Evolutionary conservation across 2,888 invertebrate species (phyloP).

Genomic region (Chesias legatella): DNA sequence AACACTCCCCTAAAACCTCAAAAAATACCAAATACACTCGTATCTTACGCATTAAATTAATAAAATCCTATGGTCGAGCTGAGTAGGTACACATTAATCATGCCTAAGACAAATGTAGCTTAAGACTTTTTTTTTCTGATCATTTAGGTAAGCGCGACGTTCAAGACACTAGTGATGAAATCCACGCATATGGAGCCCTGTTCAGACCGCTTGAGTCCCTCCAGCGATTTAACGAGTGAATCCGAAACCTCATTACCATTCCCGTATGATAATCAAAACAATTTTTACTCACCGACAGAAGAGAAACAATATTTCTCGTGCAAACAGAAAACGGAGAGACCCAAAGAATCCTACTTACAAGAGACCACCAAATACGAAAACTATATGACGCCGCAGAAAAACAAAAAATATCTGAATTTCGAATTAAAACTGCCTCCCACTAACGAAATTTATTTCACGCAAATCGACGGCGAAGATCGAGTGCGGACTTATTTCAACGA

Average conservation of each 20-base stretch:
- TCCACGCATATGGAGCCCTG: conserved; percentile 73
- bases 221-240: conserved; percentile 69
- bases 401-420: conserved; percentile 71
- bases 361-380: conserved; percentile 69
- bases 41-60: no score
- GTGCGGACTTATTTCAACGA: conserved; percentile 62
- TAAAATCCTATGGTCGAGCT: no score
- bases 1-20: no score
- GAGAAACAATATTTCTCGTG: conserved; percentile 68
- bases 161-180: conserved; percentile 58
- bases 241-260: conserved; percentile 71
- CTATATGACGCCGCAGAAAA: conserved; percentile 57
- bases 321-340: conserved; percentile 58
- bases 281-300: conserved; percentile 53
- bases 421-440: conserved; percentile 69
- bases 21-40: no score
- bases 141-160: not conserved
- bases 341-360: conserved; percentile 60
- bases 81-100: no score
- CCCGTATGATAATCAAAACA: conserved; percentile 63
- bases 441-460: conserved; percentile 62
- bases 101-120: no score
- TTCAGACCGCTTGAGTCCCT: conserved; percentile 68
- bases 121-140: no score
- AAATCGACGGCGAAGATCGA: conserved; percentile 62